Conservation (phyloP, 2,797 vertebrate genomes). For the Semaprochilodus insignis region DNA sequence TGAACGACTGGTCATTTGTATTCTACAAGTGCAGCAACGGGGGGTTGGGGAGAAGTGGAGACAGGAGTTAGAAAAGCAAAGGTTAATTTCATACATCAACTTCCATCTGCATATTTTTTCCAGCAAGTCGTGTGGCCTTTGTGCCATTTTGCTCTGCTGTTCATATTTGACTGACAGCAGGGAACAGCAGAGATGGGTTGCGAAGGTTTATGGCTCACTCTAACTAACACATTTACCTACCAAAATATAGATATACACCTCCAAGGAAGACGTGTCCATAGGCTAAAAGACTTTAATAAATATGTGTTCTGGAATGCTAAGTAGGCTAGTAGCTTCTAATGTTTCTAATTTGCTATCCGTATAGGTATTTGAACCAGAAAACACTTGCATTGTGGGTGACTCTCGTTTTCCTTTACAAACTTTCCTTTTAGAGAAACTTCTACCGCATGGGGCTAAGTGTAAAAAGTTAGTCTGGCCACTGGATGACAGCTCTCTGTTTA, state of each 20-base stretch:
- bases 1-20: constrained; percentile 59
- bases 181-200: neutral
- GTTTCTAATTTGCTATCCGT: neutral
- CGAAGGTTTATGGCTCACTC: neutral
- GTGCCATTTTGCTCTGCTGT: constrained; percentile 28
- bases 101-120: constrained; percentile 64
- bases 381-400: neutral
- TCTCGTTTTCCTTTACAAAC: neutral
- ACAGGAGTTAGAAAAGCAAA: constrained; percentile 67
- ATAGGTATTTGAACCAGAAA: neutral
- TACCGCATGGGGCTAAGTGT: constrained; percentile 60
- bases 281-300: neutral
- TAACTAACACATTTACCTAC: neutral
- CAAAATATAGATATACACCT: neutral
- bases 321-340: neutral
- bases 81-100: constrained; percentile 70
- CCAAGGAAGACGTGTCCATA: neutral
- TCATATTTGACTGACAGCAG: constrained; percentile 35
- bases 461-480: constrained; percentile 72
- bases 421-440: constrained; percentile 31
- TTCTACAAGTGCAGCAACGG: constrained; percentile 51
- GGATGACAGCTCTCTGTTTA: constrained; percentile 82
- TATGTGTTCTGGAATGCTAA: neutral
- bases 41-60: constrained; percentile 45
- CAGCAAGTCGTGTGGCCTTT: constrained; percentile 42